These are phyloP conservation scores for Epinephelus coioides DNA, from an alignment of 2,797 vertebrate species.

Conservation along the genomic window DNA sequence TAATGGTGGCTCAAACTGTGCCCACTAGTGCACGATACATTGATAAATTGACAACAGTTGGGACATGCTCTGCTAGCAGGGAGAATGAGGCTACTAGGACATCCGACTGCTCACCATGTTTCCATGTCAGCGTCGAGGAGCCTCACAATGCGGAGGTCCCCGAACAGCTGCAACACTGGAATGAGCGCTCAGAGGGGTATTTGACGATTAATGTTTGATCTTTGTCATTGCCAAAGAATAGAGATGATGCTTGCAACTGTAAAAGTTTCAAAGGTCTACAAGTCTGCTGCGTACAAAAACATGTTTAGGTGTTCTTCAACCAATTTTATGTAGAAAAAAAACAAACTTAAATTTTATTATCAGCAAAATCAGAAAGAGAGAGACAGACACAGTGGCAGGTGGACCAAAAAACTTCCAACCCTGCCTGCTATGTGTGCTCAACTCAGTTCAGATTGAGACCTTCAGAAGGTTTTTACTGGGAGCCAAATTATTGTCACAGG, in stretches of 20 bases:
- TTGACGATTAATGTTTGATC: conserved; percentile 59
- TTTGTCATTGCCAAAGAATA: conserved; percentile 45
- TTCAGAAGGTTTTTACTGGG: no score
- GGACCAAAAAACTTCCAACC: no score
- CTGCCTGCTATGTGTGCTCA: no score
- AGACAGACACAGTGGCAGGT: no score
- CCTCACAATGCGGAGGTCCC: conserved; percentile 85
- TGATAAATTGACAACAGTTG: conserved; percentile 99
- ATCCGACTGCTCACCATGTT: conserved; percentile 77
- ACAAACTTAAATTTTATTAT: not conserved
- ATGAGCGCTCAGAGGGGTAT: conserved; percentile 71
- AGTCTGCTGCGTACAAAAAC: not conserved
- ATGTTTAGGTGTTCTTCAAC: not conserved
- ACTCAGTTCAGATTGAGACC: no score
- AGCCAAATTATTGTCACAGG: no score
- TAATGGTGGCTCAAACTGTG: conserved; percentile 99
- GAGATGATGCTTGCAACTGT: not conserved
- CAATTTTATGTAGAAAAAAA: not conserved
- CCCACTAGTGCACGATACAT: conserved; percentile 99
- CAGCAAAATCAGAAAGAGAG: not conserved
- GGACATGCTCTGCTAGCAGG: conserved; percentile 96
- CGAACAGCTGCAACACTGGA: conserved; percentile 87
- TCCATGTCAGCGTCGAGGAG: conserved; percentile 81
- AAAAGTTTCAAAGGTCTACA: not conserved
- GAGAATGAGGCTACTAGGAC: conserved; percentile 97